Conservation (phyloP, 2,113 vertebrate species). For the Urocolius indicus region DNA sequence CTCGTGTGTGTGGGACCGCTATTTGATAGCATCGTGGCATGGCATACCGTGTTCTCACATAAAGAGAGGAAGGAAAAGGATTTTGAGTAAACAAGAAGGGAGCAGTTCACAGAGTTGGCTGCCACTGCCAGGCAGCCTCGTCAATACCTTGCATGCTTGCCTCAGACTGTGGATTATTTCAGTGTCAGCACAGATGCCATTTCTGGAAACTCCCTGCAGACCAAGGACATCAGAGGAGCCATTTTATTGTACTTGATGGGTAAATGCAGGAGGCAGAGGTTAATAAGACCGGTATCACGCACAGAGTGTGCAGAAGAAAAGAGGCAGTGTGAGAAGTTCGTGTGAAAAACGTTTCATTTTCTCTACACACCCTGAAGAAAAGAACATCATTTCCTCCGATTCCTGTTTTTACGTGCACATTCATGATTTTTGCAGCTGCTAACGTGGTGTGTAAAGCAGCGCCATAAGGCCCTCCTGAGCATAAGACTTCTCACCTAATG, state of each 20-base stretch:
- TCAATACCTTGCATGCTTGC: slow-evolving; percentile 46
- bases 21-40: neutral
- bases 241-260: slow-evolving; percentile 56
- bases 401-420: slow-evolving; percentile 13
- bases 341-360: neutral
- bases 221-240: slow-evolving; percentile 60
- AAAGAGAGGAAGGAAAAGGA: slow-evolving; percentile 50
- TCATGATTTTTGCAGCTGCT: slow-evolving; percentile 16
- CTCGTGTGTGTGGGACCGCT: neutral
- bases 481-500: slow-evolving; percentile 47
- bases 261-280: slow-evolving; percentile 50
- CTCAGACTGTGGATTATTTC: slow-evolving; percentile 58
- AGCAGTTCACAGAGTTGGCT: neutral
- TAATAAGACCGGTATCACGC: neutral
- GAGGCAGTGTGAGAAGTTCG: neutral
- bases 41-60: neutral
- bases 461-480: neutral
- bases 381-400: neutral
- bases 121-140: slow-evolving; percentile 4
- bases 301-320: neutral
- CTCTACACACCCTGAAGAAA: neutral
- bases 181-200: slow-evolving; percentile 61
- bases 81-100: slow-evolving; percentile 12
- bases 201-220: slow-evolving; percentile 66
- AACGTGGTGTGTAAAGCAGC: rapidly evolving